Evolutionary conservation across 2,113 vertebrate genomes (phyloP), one percentile per base, ranked within the genome.

Genomic region (Pterocles burchelli): DNA sequence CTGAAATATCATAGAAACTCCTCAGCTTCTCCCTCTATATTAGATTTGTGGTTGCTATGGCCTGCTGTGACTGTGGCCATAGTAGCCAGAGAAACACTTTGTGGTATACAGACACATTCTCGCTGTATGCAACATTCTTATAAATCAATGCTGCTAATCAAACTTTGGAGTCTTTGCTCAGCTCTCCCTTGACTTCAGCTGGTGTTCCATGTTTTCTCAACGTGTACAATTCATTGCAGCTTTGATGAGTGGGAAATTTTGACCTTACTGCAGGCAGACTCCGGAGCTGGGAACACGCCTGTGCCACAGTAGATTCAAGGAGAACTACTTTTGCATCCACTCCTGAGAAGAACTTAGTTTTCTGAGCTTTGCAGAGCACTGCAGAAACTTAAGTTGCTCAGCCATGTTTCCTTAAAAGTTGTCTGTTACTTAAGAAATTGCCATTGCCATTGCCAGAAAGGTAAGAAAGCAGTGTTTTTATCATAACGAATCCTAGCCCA

Each of bases 191-290:
- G 43, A 68, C 26, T 43, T 67, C 49, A 33, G 28, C 34, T 29
- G 5, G 2, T 0, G 0, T 59, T 43, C 25, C 10, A 7, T 9
- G 7, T 55, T 72, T 67, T 63, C 46, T 67, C 6, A 12, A 18
- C 1, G 3, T 33, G 19, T 62, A 9, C 16, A 78, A 9, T 41
- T 79, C n/a, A 45, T 26, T 58, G 28, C 57, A 55, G 19, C 5
- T 89, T 66, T 55, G 7, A 5, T 48, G 28, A 51, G 11, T 34
- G 10, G 4, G 29, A 68, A 34, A 48, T 41, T 49, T 8, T 38
- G 58, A 80, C 45, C 29, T 61, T 28, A 29, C 15, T 33, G 6
- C 8, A 13, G 33, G 26, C 54, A 76, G 58, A 48, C 7, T 65
- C 14, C 41, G 36, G 13, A 74, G 10, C 41, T 1, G 7, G 46